Evolutionary conservation across 2,797 vertebrate genomes (phyloP).

Genomic region (Melanotaenia parkinsoni): DNA sequence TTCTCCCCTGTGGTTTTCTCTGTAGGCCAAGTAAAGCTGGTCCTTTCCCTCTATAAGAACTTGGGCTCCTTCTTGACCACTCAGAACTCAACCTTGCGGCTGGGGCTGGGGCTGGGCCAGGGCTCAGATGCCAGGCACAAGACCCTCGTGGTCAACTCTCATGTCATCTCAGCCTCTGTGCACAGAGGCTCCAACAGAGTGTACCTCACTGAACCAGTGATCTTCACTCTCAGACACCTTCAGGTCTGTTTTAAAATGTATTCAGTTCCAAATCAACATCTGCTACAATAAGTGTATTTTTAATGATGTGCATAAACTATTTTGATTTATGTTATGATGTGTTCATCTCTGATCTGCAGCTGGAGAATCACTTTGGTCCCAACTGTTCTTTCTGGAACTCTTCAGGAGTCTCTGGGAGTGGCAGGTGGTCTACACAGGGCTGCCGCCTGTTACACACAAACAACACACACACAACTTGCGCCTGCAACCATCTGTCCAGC

Average conservation of each 20-base stretch:
- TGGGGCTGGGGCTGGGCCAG: slow-evolving; percentile 76
- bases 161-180: slow-evolving; percentile 92
- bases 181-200: slow-evolving; percentile 92
- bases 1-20: background rate
- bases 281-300: background rate
- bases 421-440: slow-evolving; percentile 93
- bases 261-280: background rate
- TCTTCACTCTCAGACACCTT: slow-evolving; percentile 91
- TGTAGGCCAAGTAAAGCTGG: slow-evolving; percentile 91
- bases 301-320: background rate
- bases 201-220: slow-evolving; percentile 91
- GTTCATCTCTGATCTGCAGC: slow-evolving; percentile 69
- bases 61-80: slow-evolving; percentile 91
- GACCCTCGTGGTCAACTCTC: slow-evolving; percentile 90
- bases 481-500: slow-evolving; percentile 95
- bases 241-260: slow-evolving; percentile 77
- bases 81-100: slow-evolving; percentile 88
- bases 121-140: slow-evolving; percentile 73
- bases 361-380: slow-evolving; percentile 92
- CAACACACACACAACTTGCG: slow-evolving; percentile 92
- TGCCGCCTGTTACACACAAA: slow-evolving; percentile 91
- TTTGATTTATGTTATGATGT: slow-evolving; percentile 10
- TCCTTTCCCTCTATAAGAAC: slow-evolving; percentile 92
- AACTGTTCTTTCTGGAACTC: slow-evolving; percentile 98
- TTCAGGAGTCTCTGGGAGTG: slow-evolving; percentile 89